phyloP scores from a whole-genome alignment of 2,888 invertebrate genomes.

The Pheosia gnoma region DNA sequence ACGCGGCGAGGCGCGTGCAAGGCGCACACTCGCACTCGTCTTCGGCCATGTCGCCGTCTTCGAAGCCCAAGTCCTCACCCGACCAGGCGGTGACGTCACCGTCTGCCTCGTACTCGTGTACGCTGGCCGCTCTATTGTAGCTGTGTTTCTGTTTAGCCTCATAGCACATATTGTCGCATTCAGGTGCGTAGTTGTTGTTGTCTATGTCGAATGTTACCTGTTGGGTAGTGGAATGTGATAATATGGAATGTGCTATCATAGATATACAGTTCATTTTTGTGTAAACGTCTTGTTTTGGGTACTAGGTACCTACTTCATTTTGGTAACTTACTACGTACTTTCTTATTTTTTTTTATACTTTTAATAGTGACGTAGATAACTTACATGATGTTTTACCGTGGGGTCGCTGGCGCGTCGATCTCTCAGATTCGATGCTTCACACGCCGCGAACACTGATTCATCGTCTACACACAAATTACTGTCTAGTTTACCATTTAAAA shows the following conservation, averaged over 20 bases:
- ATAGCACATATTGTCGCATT: slow-evolving; percentile 21
- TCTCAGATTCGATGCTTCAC: slow-evolving; percentile 55
- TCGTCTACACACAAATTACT: slow-evolving; percentile 56
- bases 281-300: too few species aligned
- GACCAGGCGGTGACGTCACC: slow-evolving; percentile 52
- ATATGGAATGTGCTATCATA: too few species aligned
- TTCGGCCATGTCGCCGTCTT: slow-evolving; percentile 61
- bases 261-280: too few species aligned
- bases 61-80: slow-evolving; percentile 73
- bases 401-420: slow-evolving; percentile 62
- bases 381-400: slow-evolving; percentile 62
- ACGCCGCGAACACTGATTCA: slow-evolving; percentile 71
- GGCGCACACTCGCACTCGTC: slow-evolving; percentile 69
- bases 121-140: slow-evolving; percentile 50
- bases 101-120: slow-evolving; percentile 54
- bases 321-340: too few species aligned
- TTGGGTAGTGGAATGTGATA: not conserved
- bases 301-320: too few species aligned
- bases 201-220: slow-evolving; percentile 68
- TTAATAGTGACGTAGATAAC: slow-evolving; percentile 18
- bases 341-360: too few species aligned
- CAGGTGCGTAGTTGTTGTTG: slow-evolving; percentile 52
- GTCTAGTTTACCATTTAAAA: slow-evolving; percentile 1
- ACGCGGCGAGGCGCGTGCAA: slow-evolving; percentile 75
- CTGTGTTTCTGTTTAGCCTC: slow-evolving; percentile 4